These are phyloP conservation scores for Spongilla lacustris DNA, from an alignment of 37 sponge, comb jelly and placozoan genomes.

Conservation along the genomic window DNA sequence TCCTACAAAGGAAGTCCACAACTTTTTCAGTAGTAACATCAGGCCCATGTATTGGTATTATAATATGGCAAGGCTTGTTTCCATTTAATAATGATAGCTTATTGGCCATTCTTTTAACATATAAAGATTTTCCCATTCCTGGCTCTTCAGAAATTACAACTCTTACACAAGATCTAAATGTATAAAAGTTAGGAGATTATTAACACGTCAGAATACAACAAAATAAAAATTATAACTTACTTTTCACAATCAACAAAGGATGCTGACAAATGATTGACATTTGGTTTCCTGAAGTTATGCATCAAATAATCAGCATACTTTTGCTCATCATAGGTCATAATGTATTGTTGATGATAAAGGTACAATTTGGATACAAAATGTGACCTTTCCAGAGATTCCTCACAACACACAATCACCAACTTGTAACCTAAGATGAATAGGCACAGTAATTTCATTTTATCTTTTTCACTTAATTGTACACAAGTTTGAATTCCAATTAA, in stretches of 20 bases:
- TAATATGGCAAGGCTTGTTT: slow-evolving; percentile 5
- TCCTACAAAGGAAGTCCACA: slow-evolving; percentile 16
- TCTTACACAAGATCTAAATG: slow-evolving; percentile 50
- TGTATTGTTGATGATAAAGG: slow-evolving; percentile 7
- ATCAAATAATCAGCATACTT: slow-evolving; percentile 18
- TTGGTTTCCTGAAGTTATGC: slow-evolving; percentile 3
- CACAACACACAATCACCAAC: slow-evolving; percentile 68
- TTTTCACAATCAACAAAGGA: slow-evolving; percentile 26
- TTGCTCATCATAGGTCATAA: background rate
- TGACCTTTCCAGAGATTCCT: slow-evolving; percentile 56
- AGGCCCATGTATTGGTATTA: slow-evolving; percentile 68
- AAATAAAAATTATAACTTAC: slow-evolving; percentile 2
- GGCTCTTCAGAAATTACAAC: slow-evolving; percentile 54
- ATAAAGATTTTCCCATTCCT: slow-evolving; percentile 84
- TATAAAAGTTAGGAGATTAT: background rate
- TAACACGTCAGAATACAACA: background rate
- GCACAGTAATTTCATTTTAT: no score
- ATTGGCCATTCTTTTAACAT: slow-evolving; percentile 47
- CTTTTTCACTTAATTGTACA: no score
- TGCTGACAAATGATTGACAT: slow-evolving; percentile 5
- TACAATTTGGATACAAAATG: slow-evolving; percentile 55
- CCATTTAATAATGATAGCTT: background rate
- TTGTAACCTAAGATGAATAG: slow-evolving; percentile 54
- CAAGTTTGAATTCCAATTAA: no score
- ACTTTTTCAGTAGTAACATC: slow-evolving; percentile 47